Percentiles rank a stretch among this genome's conserved stretches.
Evolutionary conservation across 2,113 vertebrate species (phyloP).

Genomic region (Ptychochromis oligacanthus): DNA sequence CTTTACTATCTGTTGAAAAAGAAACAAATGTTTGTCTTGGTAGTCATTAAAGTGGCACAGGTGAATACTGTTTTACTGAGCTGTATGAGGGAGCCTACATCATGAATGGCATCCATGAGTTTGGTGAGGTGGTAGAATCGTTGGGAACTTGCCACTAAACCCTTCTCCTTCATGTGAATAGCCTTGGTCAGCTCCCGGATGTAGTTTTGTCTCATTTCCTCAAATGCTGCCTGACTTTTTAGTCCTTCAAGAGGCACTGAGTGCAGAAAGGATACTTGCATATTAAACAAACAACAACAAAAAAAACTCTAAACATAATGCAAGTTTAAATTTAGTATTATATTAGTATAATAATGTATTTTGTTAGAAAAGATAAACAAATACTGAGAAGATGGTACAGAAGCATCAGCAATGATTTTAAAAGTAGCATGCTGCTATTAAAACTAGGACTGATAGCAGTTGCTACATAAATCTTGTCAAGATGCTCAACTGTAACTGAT

Average conservation of each 20-base stretch:
- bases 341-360: no score
- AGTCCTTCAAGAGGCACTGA: constrained; percentile 96
- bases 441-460: constrained; percentile 19
- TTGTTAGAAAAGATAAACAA: neutral
- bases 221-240: constrained; percentile 92
- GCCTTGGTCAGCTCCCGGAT: constrained; percentile 93
- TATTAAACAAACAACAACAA: neutral
- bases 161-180: constrained; percentile 90
- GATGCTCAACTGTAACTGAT: constrained; percentile 4
- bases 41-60: neutral
- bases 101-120: constrained; percentile 94
- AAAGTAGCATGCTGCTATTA: neutral
- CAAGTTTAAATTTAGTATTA: neutral
- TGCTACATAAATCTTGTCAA: constrained; percentile 38
- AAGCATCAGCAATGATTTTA: neutral
- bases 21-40: constrained; percentile 17
- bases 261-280: neutral
- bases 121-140: constrained; percentile 97
- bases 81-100: constrained; percentile 76
- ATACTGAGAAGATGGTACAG: neutral
- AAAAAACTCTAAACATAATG: neutral
- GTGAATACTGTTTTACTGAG: neutral
- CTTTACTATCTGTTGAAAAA: constrained; percentile 89
- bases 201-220: constrained; percentile 96
- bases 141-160: constrained; percentile 89